Evolutionary conservation across 1,140 invertebrate genomes (phyloP).

Genomic region (Steinernema feltiae): DNA sequence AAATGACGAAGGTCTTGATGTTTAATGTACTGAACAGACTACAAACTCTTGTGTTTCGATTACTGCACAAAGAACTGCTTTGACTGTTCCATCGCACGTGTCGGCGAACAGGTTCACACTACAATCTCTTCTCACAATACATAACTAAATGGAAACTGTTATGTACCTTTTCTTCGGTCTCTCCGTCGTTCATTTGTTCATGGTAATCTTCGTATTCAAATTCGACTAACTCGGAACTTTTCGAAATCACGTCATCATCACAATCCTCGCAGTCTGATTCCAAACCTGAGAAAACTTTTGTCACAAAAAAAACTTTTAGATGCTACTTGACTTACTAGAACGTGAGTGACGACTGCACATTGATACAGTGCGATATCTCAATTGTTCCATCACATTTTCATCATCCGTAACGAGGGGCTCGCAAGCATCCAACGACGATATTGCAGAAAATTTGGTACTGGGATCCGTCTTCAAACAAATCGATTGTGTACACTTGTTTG

Average conservation of each 20-base stretch:
- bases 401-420: conserved; percentile 27
- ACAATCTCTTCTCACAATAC: background rate
- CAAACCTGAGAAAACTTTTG: background rate
- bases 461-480: conserved; percentile 8
- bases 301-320: background rate
- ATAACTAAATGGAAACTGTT: background rate
- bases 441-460: conserved; percentile 18
- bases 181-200: conserved; percentile 24
- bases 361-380: conserved; percentile 16
- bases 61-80: background rate
- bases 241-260: background rate
- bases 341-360: conserved; percentile 1
- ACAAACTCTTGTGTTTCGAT: background rate
- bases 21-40: background rate
- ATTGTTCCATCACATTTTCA: conserved; percentile 38
- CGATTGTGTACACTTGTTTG: background rate
- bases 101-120: background rate
- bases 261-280: background rate
- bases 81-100: background rate
- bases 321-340: background rate
- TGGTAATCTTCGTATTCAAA: background rate
- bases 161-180: background rate
- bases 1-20: background rate
- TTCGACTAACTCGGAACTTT: background rate
- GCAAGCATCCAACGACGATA: conserved; percentile 23